Percentiles rank a stretch among this genome's conserved stretches.
Conservation (phyloP, 2,888 invertebrate species). For the Helobdella robusta region DNA sequence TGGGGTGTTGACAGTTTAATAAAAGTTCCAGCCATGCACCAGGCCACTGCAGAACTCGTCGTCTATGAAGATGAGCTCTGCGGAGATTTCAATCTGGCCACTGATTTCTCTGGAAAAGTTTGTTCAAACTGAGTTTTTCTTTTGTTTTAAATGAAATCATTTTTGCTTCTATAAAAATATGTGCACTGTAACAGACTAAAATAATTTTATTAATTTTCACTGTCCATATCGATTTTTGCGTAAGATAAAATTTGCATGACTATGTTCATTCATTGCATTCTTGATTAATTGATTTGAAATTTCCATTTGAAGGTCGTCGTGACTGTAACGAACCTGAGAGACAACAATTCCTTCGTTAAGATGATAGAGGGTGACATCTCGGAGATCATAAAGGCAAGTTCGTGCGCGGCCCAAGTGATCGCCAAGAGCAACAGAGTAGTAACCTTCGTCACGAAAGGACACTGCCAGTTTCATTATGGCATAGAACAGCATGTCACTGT, state of each 20-base stretch:
- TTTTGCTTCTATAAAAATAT: no score
- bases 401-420: conserved; percentile 32
- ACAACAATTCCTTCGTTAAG: conserved; percentile 36
- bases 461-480: conserved; percentile 38
- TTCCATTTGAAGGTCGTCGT: conserved; percentile 29
- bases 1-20: conserved; percentile 53
- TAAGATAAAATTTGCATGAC: no score
- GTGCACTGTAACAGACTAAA: no score
- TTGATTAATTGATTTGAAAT: no score
- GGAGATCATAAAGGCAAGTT: conserved; percentile 38
- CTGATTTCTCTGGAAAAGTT: conserved; percentile 40
- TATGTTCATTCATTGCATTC: no score
- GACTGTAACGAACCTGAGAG: conserved; percentile 32
- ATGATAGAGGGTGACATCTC: conserved; percentile 40
- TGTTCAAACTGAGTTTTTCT: no score
- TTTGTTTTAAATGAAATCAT: no score
- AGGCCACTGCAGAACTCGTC: conserved; percentile 50
- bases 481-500: conserved; percentile 38
- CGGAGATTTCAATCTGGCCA: conserved; percentile 47
- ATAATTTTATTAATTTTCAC: no score
- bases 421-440: conserved; percentile 31
- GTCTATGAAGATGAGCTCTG: conserved; percentile 51
- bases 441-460: conserved; percentile 38
- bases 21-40: conserved; percentile 43
- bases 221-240: no score